Evolutionary conservation across 2,113 vertebrate species (phyloP), one percentile per base, ranked within the genome.

Genomic region (Kryptolebias marmoratus): DNA sequence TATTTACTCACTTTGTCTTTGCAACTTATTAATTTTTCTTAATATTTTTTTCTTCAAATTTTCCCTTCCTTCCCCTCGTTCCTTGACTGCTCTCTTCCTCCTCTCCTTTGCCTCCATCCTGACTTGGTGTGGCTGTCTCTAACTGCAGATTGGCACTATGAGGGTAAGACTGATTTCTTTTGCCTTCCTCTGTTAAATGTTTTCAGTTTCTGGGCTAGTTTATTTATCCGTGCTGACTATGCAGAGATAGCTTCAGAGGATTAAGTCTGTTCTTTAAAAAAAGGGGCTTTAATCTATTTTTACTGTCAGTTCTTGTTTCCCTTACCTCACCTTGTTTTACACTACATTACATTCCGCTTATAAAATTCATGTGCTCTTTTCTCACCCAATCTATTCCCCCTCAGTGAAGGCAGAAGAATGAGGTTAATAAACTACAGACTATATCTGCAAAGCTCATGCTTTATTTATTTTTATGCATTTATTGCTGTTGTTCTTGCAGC

Each of bases 91-190:
- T 59, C 7, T 60, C 59, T 71, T 65, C 52, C 76, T 81, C 75
- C 72, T 82, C 93, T 88, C 93, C 90, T 22, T 22, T 22, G 22
- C 22, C 22, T 94, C 93, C 93, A 92, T 93, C 94, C 94, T 72
- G 66, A 36, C 79, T 64, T 62, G 32, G 55, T n/a, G 47, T 52
- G 72, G 50, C 50, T 71, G 32, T 94, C 91, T 93, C 93, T 93
- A 91, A 91, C 93, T 94, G 84, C 95, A 99, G 97, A 99, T 91
- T 98, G 97, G 97, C 96, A 99, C 93, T 98, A 98, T 88, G 97
- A 99, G 94, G 98, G 98, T 99, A 97, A 98, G 97, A 94, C 85
- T 80, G 57, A 42, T 78, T 79, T 80, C 60, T 18, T 73, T 82
- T 44, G 71, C 45, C 66, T 64, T 28, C 59, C 13, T 68, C 54